Base-by-base conservation (phyloP, 2,888 invertebrate species). In the Hybos culiciformis region DNA sequence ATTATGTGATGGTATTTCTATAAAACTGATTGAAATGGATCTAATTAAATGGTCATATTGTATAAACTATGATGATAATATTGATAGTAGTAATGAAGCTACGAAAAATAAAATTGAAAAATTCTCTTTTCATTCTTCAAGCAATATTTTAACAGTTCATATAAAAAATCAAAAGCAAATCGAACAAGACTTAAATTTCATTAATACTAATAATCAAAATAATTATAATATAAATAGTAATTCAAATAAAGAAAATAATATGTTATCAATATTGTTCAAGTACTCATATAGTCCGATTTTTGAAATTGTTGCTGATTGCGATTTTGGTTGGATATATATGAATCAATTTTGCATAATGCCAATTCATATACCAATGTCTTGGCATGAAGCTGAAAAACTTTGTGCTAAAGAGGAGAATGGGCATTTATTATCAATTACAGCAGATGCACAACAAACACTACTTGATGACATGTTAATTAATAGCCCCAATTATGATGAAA, bases 311-410 rank as follows among this genome's bases (percentile, higher is more conserved):
- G 75, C 75, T 1, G 71, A 72, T 50, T 83, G 82, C 60, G 77
- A 76, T 37, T 82, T 78, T 51, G 80, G 80, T 1, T 83, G 81
- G 80, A 74, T 81, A 45, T 66, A 75, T 4, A 67, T 78, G 46
- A 71, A 74, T 38, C 77, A 77, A 51, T 78, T 78, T 59, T 83
- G 82, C 57, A 70, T 82, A 53, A 62, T 74, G 42, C 73, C 75
- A 6, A 66, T 77, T 45, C 73, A 79, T 51, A 70, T 71, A 33
- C 61, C 67, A 5, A 61, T 74, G 50, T 62, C 76, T 1, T 83
- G 83, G 83, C 62, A 70, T 12, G 75, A 77, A 46, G 80, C 80
- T 1, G 82, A 83, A 55, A 69, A 71, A 18, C 75, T 78, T 55
- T 83, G 83, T 54, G 69, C 63, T 4, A 64, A 70, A 44, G 58